Evolutionary conservation across 2,113 vertebrate genomes (phyloP), one percentile per base, ranked within the genome.

Genomic region (Naja naja): DNA sequence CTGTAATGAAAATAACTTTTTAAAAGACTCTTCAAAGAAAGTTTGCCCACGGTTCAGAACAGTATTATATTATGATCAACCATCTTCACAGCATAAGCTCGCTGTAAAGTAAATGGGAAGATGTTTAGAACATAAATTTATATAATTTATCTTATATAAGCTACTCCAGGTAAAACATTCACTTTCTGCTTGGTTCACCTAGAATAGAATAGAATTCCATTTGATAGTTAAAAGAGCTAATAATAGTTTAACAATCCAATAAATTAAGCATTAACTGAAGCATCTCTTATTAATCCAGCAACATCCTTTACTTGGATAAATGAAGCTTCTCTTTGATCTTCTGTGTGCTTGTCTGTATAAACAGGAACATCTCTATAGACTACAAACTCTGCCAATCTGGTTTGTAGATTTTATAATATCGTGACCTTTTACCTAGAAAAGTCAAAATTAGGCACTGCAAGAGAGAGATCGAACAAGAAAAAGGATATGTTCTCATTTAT

Each of bases 21-120:
- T 34, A n/a, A 74, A 16, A 85, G 43, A 60, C 81, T 39, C 54
- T 58, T 30, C 34, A 20, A 87, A 87, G 54, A 60, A 87, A 60
- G 85, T 91, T 87, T 85, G 58, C 60, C 34, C 91, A 52, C 52
- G 85, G 91, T 87, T 64, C 55, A 87, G 23, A 91, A 60, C 52
- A 87, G 52, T 56, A 74, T 91, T 45, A 20, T 74, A 55, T 81
- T 85, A 16, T 55, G 90, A 47, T 47, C 11, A 87, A 22, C 91
- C 23, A 55, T n/a, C 54, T 58, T 54, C 43, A 85, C 55, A 87
- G 54, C 58, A 60, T 55, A 34, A 34, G 14, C 12, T 34, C 55
- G 34, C 25, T 22, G 39, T 86, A 47, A 56, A 58, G 85, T 55
- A 91, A 86, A 91, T 47, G 39, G 22, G 27, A 87, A 47, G 25